A percentile compares a stretch with the other conserved stretches of the same genome.
Evolutionary conservation across 64 coral and sea anemone species (phyloP).

Genomic region (Astreopora myriophthalma): DNA sequence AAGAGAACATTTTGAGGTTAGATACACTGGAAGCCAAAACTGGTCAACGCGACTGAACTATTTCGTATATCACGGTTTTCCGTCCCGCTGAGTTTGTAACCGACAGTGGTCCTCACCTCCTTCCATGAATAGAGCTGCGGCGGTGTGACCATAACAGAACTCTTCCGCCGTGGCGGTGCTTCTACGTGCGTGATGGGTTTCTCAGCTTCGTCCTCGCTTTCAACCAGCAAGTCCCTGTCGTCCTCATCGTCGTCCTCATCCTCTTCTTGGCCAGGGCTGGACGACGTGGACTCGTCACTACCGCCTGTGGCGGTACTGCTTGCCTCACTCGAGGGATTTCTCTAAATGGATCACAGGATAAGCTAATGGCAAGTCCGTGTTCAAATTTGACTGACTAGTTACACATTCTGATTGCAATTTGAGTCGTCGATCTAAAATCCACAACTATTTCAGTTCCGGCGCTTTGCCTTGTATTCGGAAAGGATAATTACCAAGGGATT

Average conservation of each 20-base stretch:
- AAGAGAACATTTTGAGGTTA: too few relatives aligned
- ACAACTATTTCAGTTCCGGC: too few relatives aligned
- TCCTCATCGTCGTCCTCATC: slow-evolving; percentile 79
- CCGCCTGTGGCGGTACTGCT: slow-evolving; percentile 86
- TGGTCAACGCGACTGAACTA: too few relatives aligned
- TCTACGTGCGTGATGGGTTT: slow-evolving; percentile 49
- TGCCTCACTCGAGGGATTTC: slow-evolving; percentile 64
- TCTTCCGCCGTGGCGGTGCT: slow-evolving; percentile 34
- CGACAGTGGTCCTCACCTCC: slow-evolving; percentile 48
- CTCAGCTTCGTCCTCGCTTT: slow-evolving; percentile 86
- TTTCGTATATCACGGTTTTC: too few relatives aligned
- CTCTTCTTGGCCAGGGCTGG: slow-evolving; percentile 72
- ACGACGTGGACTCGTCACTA: slow-evolving; percentile 89
- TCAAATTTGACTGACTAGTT: background rate
- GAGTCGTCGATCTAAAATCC: background rate
- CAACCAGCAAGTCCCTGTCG: slow-evolving; percentile 66
- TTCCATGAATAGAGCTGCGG: slow-evolving; percentile 83
- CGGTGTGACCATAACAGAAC: slow-evolving; percentile 21
- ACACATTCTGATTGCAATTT: too few relatives aligned
- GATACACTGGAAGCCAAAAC: too few relatives aligned
- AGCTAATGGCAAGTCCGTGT: background rate
- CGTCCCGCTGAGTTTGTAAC: background rate
- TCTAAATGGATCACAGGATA: slow-evolving; percentile 8
- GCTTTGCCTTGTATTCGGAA: too few relatives aligned
- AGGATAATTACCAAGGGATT: background rate